Conservation (phyloP, 1,140 invertebrate genomes). For the Danaus plexippus region DNA sequence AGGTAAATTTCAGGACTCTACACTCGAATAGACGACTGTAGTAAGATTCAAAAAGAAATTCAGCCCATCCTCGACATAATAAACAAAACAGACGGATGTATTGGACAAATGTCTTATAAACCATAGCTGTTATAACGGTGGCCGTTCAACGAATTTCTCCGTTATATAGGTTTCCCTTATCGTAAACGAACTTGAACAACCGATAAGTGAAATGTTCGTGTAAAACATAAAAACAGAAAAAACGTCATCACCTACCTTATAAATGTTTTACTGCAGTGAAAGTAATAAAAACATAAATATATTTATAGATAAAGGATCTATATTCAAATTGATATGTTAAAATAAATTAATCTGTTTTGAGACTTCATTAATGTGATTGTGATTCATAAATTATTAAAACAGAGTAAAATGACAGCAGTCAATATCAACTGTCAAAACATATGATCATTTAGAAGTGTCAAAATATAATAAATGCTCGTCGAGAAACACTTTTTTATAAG, state of each 20-base stretch:
- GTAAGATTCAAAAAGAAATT: conserved; percentile 27
- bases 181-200: conserved; percentile 31
- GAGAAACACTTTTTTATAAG: too few relatives aligned
- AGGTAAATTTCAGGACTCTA: conserved; percentile 36
- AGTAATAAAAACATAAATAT: conserved; percentile 8
- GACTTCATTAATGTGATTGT: too few relatives aligned
- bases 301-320: too few relatives aligned
- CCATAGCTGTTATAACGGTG: conserved; percentile 47
- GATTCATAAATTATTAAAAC: too few relatives aligned
- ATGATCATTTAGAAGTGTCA: too few relatives aligned
- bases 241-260: conserved; percentile 12
- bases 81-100: conserved; percentile 20
- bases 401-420: too few relatives aligned
- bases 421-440: too few relatives aligned
- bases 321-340: too few relatives aligned
- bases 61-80: conserved; percentile 42
- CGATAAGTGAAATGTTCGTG: conserved; percentile 25
- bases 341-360: too few relatives aligned
- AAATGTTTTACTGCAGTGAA: conserved; percentile 13
- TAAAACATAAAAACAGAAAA: conserved; percentile 7
- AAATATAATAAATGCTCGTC: too few relatives aligned
- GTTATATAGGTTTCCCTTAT: conserved; percentile 66
- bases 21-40: conserved; percentile 44
- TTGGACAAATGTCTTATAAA: conserved; percentile 24
- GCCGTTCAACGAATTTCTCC: conserved; percentile 46